These are phyloP conservation scores for Leptocoma aspasia DNA, from an alignment of 2,113 vertebrate species.

Conservation along the genomic window DNA sequence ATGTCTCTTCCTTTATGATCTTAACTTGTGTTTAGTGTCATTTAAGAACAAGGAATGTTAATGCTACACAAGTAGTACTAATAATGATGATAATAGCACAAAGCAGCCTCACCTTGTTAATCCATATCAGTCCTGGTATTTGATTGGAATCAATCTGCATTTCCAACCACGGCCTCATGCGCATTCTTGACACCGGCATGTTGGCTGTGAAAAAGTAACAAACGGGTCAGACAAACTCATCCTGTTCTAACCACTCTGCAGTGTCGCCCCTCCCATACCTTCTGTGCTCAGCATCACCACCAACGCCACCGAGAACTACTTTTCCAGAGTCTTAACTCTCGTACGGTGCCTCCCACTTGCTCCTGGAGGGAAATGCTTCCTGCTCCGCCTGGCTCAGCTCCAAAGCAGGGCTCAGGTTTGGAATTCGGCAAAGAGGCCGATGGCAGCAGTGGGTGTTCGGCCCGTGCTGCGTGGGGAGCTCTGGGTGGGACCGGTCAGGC, in stretches of 20 bases:
- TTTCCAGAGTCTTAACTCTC: background rate
- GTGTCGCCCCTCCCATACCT: too few relatives aligned
- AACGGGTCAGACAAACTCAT: background rate
- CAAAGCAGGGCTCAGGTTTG: background rate
- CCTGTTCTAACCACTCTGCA: fast-evolving
- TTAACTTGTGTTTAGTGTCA: background rate
- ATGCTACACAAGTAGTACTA: background rate
- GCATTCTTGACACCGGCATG: slow-evolving; percentile 92
- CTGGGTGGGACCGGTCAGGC: background rate
- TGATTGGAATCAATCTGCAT: slow-evolving; percentile 84
- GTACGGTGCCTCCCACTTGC: background rate
- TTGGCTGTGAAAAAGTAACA: slow-evolving; percentile 31
- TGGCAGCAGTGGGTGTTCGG: background rate
- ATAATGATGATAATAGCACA: fast-evolving
- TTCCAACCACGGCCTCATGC: slow-evolving; percentile 96
- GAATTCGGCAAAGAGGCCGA: background rate
- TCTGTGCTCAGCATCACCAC: background rate
- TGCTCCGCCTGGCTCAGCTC: background rate
- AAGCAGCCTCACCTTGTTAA: slow-evolving; percentile 83
- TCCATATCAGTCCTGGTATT: slow-evolving; percentile 85
- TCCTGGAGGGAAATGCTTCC: background rate
- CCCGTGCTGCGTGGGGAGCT: background rate
- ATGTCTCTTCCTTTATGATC: background rate
- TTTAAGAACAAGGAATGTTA: background rate
- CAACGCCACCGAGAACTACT: background rate